phyloP scores from a whole-genome alignment of 2,888 invertebrate species.

The Gari tellinella region DNA sequence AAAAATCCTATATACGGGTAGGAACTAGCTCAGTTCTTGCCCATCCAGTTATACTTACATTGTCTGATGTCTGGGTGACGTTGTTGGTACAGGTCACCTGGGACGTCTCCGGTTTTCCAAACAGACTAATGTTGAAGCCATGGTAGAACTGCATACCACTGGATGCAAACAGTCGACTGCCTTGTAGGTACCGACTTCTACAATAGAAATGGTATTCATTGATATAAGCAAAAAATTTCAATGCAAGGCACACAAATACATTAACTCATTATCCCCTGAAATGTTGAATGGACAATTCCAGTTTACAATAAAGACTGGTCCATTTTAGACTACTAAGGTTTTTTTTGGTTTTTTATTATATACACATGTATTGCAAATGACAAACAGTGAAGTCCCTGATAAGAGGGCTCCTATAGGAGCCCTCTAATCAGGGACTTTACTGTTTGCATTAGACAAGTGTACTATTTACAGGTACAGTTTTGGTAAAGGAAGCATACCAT shows the following conservation, averaged over 20 bases:
- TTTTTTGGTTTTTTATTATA: no score
- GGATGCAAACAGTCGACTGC: constrained; percentile 82
- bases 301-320: no score
- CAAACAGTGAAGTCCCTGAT: no score
- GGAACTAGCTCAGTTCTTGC: neutral
- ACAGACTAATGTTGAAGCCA: constrained; percentile 86
- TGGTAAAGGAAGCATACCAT: no score
- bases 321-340: no score
- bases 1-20: neutral
- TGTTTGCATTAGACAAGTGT: no score
- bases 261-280: no score
- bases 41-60: neutral
- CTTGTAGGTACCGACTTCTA: constrained; percentile 72
- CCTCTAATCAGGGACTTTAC: no score
- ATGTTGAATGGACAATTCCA: no score
- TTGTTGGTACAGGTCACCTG: constrained; percentile 85
- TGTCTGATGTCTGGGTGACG: constrained; percentile 74
- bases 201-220: constrained; percentile 4
- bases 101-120: constrained; percentile 83
- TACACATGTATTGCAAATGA: no score
- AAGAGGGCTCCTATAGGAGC: no score
- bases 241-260: neutral
- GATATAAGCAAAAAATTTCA: neutral
- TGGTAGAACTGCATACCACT: constrained; percentile 87
- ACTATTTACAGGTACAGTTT: no score